Evolutionary conservation across 2,888 invertebrate genomes (phyloP), one percentile per base, ranked within the genome.

Genomic region (Homarus gammarus): DNA sequence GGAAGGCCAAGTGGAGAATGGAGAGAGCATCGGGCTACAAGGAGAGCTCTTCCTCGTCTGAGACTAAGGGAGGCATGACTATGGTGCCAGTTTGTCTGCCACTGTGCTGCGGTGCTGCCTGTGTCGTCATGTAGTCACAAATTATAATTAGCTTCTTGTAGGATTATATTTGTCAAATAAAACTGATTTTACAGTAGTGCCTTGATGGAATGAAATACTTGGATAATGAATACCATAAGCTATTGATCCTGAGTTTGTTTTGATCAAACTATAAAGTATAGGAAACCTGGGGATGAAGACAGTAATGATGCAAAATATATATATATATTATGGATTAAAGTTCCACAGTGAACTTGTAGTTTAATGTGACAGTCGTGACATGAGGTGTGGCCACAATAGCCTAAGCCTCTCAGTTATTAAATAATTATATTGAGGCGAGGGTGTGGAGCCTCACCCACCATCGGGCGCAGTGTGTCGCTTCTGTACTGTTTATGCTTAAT

Each of bases 41-140:
- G 90, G 92, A 90, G 79, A 89, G 90, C 27, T 84, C 81, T 51
- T 90, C 92, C 3, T 81, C 85, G 81, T 91, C 92, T 27, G 92
- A 92, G 73, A 81, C 84, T 49, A 92, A 92, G 72, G 91, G 91
- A 70, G 92, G 92, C 27, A 90, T 92, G 84, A 87, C 92, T 61
- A 91, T 92, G 89, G 91, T 92, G 33, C 92, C 92, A 22, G 89
- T 92, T 61, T 92, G 92, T 70, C 91, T 92, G 78, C 92, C 92
- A 0, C 92, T 92, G 27, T 92, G 92, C 85, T 92, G 92, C 38
- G 92, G 92, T 27, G 92, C 92, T 56, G 92, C 92, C 40, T 92
- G 92, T 84, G 90, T 90, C 75, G 88, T 92, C 88, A 92, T 92
- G 92, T 92, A 90, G 84, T 12, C 81, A 61, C 44, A n/a, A n/a